Percentiles rank a stretch among this genome's conserved stretches.
phyloP scores from a whole-genome alignment of 2,888 invertebrate genomes.

The Apamea crenata region DNA sequence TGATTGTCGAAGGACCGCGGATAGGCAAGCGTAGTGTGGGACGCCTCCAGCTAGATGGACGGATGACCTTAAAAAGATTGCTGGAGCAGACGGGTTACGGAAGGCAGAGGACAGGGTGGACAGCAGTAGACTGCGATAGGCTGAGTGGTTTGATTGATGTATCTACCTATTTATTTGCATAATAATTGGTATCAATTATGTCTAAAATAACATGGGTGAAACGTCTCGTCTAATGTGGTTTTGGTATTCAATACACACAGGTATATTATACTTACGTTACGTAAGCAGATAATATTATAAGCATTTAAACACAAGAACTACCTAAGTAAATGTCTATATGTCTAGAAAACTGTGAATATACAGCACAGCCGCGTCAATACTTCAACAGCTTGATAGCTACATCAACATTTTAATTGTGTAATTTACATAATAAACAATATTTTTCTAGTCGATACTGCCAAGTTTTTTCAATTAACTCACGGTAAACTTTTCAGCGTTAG shows the following conservation, averaged over 20 bases:
- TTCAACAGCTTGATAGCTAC: not conserved
- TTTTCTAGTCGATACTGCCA: conserved; percentile 7
- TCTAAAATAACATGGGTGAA: too few relatives aligned
- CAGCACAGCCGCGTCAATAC: not conserved
- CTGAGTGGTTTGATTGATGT: not conserved
- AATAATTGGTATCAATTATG: not conserved
- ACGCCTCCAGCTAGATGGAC: not conserved
- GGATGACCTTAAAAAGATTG: too few relatives aligned
- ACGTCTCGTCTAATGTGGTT: not conserved
- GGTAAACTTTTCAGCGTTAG: conserved; percentile 23
- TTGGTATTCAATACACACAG: not conserved
- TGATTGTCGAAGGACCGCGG: not conserved
- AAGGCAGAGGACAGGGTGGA: not conserved
- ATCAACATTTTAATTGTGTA: conserved; percentile 14
- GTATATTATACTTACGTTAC: not conserved
- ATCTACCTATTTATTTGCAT: not conserved
- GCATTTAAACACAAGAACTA: not conserved
- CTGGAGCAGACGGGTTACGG: too few relatives aligned
- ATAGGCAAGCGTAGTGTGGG: not conserved
- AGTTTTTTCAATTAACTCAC: conserved; percentile 46
- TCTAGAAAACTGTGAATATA: not conserved
- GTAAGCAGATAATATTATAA: not conserved
- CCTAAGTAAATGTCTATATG: not conserved
- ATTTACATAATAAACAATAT: conserved; percentile 26
- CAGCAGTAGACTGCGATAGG: too few relatives aligned